Evolutionary conservation across 2,888 invertebrate species (phyloP), one percentile per base, ranked within the genome.

Genomic region (Cordilura impudica): DNA sequence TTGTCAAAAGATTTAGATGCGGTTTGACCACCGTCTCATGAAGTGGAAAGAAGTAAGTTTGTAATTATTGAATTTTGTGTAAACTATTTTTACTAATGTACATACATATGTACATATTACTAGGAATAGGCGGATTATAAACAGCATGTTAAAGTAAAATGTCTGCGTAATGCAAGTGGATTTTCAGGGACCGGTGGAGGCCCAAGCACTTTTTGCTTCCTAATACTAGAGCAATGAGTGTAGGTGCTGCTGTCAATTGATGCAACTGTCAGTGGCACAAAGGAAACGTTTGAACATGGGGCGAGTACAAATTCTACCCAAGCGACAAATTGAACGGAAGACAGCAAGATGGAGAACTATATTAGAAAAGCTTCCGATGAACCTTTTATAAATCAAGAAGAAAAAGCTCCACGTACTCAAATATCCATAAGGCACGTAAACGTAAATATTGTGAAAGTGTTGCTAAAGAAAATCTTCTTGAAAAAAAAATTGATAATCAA

Each of bases 81-180:
- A n/a, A n/a, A n/a, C n/a, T n/a, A n/a, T n/a, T n/a, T n/a, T n/a
- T n/a, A n/a, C n/a, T n/a, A n/a, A n/a, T n/a, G n/a, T n/a, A n/a
- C n/a, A n/a, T n/a, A n/a, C n/a, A n/a, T n/a, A n/a, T n/a, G n/a
- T n/a, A n/a, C n/a, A n/a, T n/a, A n/a, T n/a, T n/a, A n/a, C n/a
- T n/a, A 58, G 58, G 65, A 73, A 29, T 73, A 70, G 58, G 54
- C 63, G 19, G 63, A 78, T n/a, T 69, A 54, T 54, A 75, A 78
- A 16, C 16, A 39, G 12, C 65, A 63, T 18, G 56, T 78, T 5
- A 78, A 69, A n/a, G 31, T 21, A 2, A 70, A 76, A 21, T 43
- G 14, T n/a, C 66, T n/a, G n/a, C n/a, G 39, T 8, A 78, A 73
- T 43, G 35, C 51, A 56, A 31, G 4, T n/a, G 51, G 78, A 19